Evolutionary conservation across 2,113 vertebrate genomes (phyloP).

Genomic region (Solea senegalensis): DNA sequence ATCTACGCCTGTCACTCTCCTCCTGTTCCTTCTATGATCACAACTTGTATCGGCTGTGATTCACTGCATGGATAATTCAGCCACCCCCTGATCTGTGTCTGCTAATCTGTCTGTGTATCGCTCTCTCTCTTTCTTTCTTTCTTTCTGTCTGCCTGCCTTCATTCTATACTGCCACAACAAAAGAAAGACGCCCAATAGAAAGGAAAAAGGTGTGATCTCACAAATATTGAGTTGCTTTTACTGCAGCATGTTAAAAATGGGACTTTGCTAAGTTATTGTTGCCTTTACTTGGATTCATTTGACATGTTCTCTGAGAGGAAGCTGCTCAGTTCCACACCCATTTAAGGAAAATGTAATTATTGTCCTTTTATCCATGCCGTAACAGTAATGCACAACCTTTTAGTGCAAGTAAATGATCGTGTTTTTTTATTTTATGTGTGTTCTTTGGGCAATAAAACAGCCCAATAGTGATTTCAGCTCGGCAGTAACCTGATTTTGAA

Average conservation of each 20-base stretch:
- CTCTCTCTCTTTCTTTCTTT: slow-evolving; percentile 19
- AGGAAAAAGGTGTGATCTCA: slow-evolving; percentile 22
- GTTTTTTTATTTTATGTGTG: not conserved
- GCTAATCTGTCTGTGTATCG: slow-evolving; percentile 49
- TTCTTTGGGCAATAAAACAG: slow-evolving; percentile 4
- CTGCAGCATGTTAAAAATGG: slow-evolving; percentile 5
- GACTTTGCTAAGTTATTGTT: slow-evolving; percentile 6
- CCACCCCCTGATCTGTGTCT: slow-evolving; percentile 62
- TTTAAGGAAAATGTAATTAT: slow-evolving; percentile 8
- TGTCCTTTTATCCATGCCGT: not conserved
- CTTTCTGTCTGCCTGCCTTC: slow-evolving; percentile 19
- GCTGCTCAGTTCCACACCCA: not conserved
- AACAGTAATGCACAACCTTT: slow-evolving; percentile 34
- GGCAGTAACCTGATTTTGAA: not conserved
- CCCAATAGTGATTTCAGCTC: not conserved
- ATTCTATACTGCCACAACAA: slow-evolving; percentile 21
- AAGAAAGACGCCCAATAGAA: slow-evolving; percentile 12
- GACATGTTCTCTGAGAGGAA: not conserved
- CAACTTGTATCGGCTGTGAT: slow-evolving; percentile 63
- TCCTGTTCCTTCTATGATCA: slow-evolving; percentile 57
- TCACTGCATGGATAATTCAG: slow-evolving; percentile 66
- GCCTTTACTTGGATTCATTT: slow-evolving; percentile 9
- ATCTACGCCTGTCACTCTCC: slow-evolving; percentile 28
- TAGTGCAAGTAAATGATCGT: slow-evolving; percentile 8
- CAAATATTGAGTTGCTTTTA: slow-evolving; percentile 31